Conservation (phyloP, 2,888 invertebrate species). For the Teinopalpus imperialis region DNA sequence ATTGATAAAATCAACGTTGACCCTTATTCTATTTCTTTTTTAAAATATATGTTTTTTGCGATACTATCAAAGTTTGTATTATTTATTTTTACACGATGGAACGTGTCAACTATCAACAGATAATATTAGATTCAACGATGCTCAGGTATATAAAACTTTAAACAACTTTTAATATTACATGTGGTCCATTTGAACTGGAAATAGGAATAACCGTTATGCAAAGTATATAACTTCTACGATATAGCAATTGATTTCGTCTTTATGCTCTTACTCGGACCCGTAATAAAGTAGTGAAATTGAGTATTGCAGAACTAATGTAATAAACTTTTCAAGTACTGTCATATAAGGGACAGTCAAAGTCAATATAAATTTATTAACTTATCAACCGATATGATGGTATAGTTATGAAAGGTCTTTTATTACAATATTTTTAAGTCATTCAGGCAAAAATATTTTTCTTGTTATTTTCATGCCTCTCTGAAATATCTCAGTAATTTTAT, state of each 20-base stretch:
- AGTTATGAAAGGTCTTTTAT: too few relatives aligned
- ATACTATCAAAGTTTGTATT: too few relatives aligned
- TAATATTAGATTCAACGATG: not conserved
- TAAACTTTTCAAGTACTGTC: not conserved
- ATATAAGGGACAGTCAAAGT: not conserved
- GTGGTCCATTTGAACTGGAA: conserved; percentile 44
- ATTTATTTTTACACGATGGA: too few relatives aligned
- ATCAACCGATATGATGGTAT: not conserved
- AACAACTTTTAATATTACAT: conserved; percentile 1
- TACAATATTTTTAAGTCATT: too few relatives aligned
- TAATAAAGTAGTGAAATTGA: conserved; percentile 13
- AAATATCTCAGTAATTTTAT: too few relatives aligned
- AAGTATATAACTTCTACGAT: conserved; percentile 52
- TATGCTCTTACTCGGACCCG: conserved; percentile 52
- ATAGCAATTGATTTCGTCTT: conserved; percentile 56
- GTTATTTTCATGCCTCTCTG: too few relatives aligned
- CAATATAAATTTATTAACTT: not conserved
- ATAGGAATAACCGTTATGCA: conserved; percentile 70
- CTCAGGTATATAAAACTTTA: conserved; percentile 1
- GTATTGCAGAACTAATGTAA: conserved; percentile 4
- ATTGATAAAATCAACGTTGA: too few relatives aligned
- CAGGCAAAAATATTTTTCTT: too few relatives aligned
- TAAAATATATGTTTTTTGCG: too few relatives aligned
- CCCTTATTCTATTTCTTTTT: too few relatives aligned
- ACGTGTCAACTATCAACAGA: conserved; percentile 6